A percentile compares a stretch with the other conserved stretches of the same genome.
Evolutionary conservation across 2,888 invertebrate species (phyloP).

Genomic region (Coleophora flavipennella): DNA sequence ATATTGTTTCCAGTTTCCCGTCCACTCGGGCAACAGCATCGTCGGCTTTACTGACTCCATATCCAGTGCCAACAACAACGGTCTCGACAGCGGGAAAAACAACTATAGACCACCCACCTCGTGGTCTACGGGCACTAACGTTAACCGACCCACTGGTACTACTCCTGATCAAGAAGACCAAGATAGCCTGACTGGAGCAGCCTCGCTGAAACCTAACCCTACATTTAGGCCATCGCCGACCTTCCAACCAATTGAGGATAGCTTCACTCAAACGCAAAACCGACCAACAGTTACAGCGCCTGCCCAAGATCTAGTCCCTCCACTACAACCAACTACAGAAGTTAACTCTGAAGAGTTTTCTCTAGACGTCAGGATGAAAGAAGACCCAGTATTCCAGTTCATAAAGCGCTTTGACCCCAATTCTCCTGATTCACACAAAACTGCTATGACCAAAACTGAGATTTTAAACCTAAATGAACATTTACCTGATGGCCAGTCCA

Average conservation of each 20-base stretch:
- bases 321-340: constrained; percentile 32
- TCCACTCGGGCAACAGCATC: constrained; percentile 53
- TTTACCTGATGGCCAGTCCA: constrained; percentile 47
- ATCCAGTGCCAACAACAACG: constrained; percentile 44
- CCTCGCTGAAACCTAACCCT: constrained; percentile 34
- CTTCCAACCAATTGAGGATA: constrained; percentile 23
- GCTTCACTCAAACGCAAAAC: constrained; percentile 11
- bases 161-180: constrained; percentile 10
- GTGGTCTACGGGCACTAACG: constrained; percentile 64
- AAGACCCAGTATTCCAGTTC: constrained; percentile 50
- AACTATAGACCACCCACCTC: constrained; percentile 67
- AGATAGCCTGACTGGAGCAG: constrained; percentile 30
- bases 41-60: constrained; percentile 57
- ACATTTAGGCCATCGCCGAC: constrained; percentile 32
- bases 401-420: constrained; percentile 64
- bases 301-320: constrained; percentile 37
- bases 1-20: constrained; percentile 43
- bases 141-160: neutral
- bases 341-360: constrained; percentile 28
- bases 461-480: constrained; percentile 52
- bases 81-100: constrained; percentile 52
- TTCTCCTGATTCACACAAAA: constrained; percentile 44
- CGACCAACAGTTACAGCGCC: constrained; percentile 26
- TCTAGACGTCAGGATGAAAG: constrained; percentile 28
- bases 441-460: constrained; percentile 53